Conservation (phyloP, 1,140 invertebrate genomes). For the Drosophila insularis region DNA sequence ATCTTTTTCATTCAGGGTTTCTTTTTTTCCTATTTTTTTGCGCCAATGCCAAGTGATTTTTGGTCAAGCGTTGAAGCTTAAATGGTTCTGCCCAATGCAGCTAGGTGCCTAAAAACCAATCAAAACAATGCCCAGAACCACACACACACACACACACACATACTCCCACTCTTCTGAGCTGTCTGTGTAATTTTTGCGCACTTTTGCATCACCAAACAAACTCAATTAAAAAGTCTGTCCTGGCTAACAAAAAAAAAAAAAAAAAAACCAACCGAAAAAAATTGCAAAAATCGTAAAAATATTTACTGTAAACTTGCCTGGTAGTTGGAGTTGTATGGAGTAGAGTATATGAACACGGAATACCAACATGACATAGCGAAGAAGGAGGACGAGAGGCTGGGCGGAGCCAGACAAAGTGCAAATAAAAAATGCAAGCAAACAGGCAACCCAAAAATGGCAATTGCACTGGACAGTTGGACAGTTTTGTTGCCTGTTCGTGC, state of each 20-base stretch:
- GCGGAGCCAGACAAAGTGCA: slow-evolving; percentile 38
- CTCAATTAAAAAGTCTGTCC: slow-evolving; percentile 79
- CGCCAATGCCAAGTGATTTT: slow-evolving; percentile 48
- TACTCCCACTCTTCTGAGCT: slow-evolving; percentile 26
- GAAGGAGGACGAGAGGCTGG: too few species aligned
- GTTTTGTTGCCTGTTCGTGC: slow-evolving; percentile 19
- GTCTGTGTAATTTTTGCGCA: slow-evolving; percentile 78
- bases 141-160: slow-evolving; percentile 6
- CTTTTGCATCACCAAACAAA: slow-evolving; percentile 80
- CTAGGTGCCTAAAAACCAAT: slow-evolving; percentile 69
- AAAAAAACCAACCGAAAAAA: slow-evolving; percentile 6
- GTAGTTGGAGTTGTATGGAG: slow-evolving; percentile 34
- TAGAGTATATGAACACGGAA: slow-evolving; percentile 69
- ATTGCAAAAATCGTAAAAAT: slow-evolving; percentile 72
- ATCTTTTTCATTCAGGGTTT: background rate
- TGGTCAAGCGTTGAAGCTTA: slow-evolving; percentile 29
- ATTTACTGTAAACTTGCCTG: slow-evolving; percentile 75
- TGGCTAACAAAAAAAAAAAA: slow-evolving; percentile 18
- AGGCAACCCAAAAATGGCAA: slow-evolving; percentile 76
- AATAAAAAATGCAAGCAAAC: slow-evolving; percentile 79
- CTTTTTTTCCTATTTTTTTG: slow-evolving; percentile 8
- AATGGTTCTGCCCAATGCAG: slow-evolving; percentile 31
- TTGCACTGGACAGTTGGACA: slow-evolving; percentile 71
- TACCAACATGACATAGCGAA: slow-evolving; percentile 14
- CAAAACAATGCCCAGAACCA: slow-evolving; percentile 63